Percentiles rank a stretch among this genome's conserved stretches.
phyloP scores from a whole-genome alignment of 2,113 vertebrate species.

The Eretmochelys imbricata region DNA sequence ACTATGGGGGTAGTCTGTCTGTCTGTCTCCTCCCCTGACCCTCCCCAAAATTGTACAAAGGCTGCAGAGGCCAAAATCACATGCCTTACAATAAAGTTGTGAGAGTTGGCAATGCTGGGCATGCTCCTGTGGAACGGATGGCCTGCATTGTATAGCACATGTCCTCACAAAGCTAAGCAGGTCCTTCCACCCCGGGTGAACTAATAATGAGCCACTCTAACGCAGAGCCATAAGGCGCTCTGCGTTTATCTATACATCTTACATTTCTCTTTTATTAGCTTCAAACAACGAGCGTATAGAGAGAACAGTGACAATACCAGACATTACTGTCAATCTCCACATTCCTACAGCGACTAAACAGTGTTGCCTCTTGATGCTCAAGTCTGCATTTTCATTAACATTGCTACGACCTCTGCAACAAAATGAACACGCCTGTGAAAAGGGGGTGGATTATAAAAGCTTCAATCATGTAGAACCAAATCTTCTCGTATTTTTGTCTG shows the following conservation, averaged over 20 bases:
- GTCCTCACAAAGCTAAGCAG: not conserved
- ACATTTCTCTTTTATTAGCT: not conserved
- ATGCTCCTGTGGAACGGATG: accelerated
- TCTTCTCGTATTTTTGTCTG: not conserved
- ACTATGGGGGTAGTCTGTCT: no score
- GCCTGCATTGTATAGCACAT: accelerated
- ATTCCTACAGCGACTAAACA: not conserved
- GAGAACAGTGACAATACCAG: not conserved
- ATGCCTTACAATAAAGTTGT: not conserved
- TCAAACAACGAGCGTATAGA: not conserved
- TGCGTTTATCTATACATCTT: not conserved
- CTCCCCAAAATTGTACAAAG: not conserved
- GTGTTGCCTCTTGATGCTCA: not conserved
- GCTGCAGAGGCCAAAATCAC: not conserved
- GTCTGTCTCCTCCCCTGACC: not conserved
- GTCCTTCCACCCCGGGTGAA: not conserved
- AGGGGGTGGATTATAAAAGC: not conserved
- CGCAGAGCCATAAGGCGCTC: not conserved
- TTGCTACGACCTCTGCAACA: not conserved
- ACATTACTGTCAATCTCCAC: not conserved
- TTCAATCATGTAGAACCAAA: not conserved
- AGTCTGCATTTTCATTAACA: not conserved
- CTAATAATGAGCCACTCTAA: not conserved
- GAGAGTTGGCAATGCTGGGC: not conserved
- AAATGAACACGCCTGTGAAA: not conserved